Base-by-base conservation (phyloP, 1,140 invertebrate species). In the Pygmarrhopalites habei region DNA sequence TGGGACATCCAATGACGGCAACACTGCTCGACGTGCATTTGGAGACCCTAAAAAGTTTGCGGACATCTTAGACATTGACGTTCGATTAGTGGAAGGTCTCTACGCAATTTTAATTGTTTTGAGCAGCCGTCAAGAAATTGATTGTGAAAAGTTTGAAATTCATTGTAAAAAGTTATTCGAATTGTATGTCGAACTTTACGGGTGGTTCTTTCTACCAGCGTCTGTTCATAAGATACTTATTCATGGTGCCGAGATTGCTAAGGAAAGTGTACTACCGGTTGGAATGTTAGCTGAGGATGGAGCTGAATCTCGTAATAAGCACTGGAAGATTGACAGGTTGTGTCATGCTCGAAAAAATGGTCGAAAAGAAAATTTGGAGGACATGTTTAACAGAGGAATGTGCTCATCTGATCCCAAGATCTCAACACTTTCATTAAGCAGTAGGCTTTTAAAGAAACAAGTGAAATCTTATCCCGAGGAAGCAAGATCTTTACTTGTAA, bases 231-330 rank as follows among this genome's bases (percentile, higher is more conserved):
- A 52, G 28, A 4, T 52, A 7, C 49, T 52, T 3, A 25, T 14
- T 10, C 49, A 52, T 21, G 17, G n/a, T 10, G 44, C 44, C 23
- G 44, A 47, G 4, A 47, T 47, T 5, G 10, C n/a, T 12, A 7
- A n/a, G 5, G 23, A 4, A 19, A 21, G 44, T 47, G 15, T 35
- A 7, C 32, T 35, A 7, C 32, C 32, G 15, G 15, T 35, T 7
- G 32, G 32, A 7, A 35, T 35, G 32, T 5, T 35, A 92, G 4
- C 80, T 95, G 52, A 93, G 92, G 77, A 82, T 99, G 51, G 96
- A n/a, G n/a, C n/a, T n/a, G n/a, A n/a, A n/a, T n/a, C n/a, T n/a
- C n/a, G n/a, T n/a, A n/a, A n/a, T n/a, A n/a, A n/a, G n/a, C n/a
- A n/a, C n/a, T n/a, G n/a, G n/a, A n/a, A n/a, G n/a, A n/a, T n/a